Conservation (phyloP, 2,113 vertebrate species). For the Malaclemys terrapin region DNA sequence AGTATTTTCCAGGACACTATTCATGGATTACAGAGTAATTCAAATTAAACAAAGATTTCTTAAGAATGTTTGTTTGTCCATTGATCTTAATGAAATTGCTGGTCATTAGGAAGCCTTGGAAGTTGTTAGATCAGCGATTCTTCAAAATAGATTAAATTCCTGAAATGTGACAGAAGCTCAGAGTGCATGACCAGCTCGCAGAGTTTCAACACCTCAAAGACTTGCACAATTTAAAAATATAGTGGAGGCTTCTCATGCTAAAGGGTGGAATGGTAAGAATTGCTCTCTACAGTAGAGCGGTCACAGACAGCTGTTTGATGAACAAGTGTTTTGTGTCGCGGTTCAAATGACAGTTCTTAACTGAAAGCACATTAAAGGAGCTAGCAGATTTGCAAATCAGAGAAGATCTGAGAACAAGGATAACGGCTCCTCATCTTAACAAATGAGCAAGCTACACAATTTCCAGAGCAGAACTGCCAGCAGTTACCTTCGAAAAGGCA, state of each 20-base stretch:
- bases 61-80: not conserved
- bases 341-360: conserved; percentile 8
- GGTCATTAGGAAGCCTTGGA: not conserved
- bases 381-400: not conserved
- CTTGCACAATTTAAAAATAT: conserved; percentile 4
- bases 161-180: not conserved
- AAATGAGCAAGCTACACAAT: not conserved
- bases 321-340: conserved; percentile 42
- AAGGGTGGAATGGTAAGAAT: not conserved
- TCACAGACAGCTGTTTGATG: accelerated
- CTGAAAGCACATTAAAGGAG: not conserved
- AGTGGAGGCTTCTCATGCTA: not conserved
- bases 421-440: conserved; percentile 34
- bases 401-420: conserved; percentile 12
- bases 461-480: not conserved
- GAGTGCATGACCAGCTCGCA: not conserved
- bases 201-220: not conserved
- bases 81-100: not conserved
- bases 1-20: not conserved
- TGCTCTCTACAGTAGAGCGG: not conserved
- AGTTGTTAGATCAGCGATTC: not conserved
- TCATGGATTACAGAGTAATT: not conserved
- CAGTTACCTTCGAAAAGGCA: conserved; percentile 40
- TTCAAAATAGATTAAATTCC: not conserved
- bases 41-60: conserved; percentile 19